Evolutionary conservation across 1,140 invertebrate genomes (phyloP), one percentile per base, ranked within the genome.

Genomic region (Atta texana): DNA sequence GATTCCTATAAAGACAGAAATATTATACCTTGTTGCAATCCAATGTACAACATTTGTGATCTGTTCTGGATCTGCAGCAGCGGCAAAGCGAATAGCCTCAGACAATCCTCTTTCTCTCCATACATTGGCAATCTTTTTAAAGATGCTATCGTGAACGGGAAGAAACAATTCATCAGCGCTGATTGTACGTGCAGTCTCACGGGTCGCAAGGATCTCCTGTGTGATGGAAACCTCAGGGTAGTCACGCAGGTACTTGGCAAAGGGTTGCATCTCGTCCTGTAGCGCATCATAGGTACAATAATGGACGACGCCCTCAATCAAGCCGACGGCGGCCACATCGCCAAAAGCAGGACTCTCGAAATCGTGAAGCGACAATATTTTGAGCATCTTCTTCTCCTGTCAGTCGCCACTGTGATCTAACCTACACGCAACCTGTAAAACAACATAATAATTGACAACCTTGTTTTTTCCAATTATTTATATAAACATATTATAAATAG

Each of bases 71-170:
- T 94, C 93, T 87, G 94, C 92, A 18, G 94, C 94, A 71, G 96
- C 95, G 39, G 95, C 92, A 3, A 93, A 76, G 68, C 95, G 93
- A 76, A 97, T 89, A 3, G 96, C 96, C 87, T 96, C 96, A 2
- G 93, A 81, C 68, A 96, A 93, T 7, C 97, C 97, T 89, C 96
- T 95, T 87, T 97, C 96, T 55, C 95, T 93, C 93, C 95, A 96
- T 63, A 93, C 93, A 72, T 91, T 94, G 0, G 87, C 92, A 74
- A 96, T 85, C 78, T 94, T 95, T 91, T 95, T 95, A 44, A 95
- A 94, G 1, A 94, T 88, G 75, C 94, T 95, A 59, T 96, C 94
- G 16, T 94, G 92, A 31, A 95, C 93, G 0, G 95, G 94, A 8
- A 95, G 78, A 78, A 96, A 96, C 6, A 96, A 87, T 85, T 94